Percentiles rank a stretch among this genome's conserved stretches.
Evolutionary conservation across 2,797 vertebrate genomes (phyloP).

Genomic region (Pseudomugil gertrudae): DNA sequence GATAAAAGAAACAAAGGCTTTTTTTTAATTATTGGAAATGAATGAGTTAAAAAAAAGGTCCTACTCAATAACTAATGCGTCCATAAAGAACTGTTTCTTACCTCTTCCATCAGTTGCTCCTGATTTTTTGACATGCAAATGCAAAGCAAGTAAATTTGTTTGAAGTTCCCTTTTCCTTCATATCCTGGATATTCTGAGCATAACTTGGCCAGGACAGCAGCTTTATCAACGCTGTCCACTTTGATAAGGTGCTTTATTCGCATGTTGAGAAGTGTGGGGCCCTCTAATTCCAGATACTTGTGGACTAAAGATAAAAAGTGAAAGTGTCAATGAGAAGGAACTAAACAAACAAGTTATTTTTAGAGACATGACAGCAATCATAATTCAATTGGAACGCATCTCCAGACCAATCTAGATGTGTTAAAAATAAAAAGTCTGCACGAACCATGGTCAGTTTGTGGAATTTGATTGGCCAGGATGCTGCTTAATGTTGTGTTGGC

Average conservation of each 20-base stretch:
- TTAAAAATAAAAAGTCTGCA: neutral
- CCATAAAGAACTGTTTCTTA: conserved; percentile 69
- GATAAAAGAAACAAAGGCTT: neutral
- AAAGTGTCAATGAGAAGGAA: neutral
- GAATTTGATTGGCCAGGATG: conserved; percentile 89
- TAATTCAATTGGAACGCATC: neutral
- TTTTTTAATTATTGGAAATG: neutral
- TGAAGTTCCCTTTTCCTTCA: conserved; percentile 95
- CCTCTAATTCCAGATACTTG: conserved; percentile 91
- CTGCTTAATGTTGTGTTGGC: conserved; percentile 89
- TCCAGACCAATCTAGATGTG: conserved; percentile 3
- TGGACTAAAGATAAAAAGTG: conserved; percentile 81
- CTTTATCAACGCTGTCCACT: conserved; percentile 90
- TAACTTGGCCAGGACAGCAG: conserved; percentile 91
- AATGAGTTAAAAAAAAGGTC: neutral
- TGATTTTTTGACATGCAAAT: conserved; percentile 94
- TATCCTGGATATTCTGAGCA: conserved; percentile 96
- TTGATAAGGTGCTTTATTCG: conserved; percentile 98
- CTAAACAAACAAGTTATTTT: conserved; percentile 12
- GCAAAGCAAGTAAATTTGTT: conserved; percentile 96
- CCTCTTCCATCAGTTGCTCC: conserved; percentile 96
- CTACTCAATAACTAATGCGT: neutral
- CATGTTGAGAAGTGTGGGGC: conserved; percentile 93
- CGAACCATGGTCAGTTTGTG: conserved; percentile 91
- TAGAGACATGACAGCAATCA: conserved; percentile 5